Percentiles rank a stretch among this genome's conserved stretches.
Evolutionary conservation across 2,113 vertebrate species (phyloP).

Genomic region (Pituophis catenifer): DNA sequence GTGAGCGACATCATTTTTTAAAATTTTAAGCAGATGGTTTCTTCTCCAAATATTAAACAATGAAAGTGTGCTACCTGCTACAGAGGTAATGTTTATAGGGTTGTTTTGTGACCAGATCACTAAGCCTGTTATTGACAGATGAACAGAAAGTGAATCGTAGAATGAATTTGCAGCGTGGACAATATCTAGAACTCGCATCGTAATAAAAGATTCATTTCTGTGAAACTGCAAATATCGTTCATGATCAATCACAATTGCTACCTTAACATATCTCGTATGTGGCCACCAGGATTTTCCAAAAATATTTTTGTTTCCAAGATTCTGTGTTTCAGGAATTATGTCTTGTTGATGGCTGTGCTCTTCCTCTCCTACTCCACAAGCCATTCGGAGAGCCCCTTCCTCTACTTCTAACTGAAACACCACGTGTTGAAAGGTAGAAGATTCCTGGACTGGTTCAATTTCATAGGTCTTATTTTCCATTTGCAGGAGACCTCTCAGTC

Average conservation of each 20-base stretch:
- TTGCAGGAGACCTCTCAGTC: conserved; percentile 47
- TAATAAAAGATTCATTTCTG: conserved; percentile 16
- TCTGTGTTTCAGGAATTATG: not conserved
- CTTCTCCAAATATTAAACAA: not conserved
- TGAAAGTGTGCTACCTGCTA: rapidly evolving
- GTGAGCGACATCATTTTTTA: conserved; percentile 15
- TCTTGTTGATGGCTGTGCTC: not conserved
- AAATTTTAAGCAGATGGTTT: rapidly evolving
- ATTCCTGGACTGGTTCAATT: conserved; percentile 43
- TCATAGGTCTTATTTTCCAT: conserved; percentile 42
- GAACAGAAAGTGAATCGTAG: not conserved
- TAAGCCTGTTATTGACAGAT: not conserved
- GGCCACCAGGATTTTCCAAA: not conserved
- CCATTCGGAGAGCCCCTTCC: not conserved
- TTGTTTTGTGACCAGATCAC: conserved; percentile 14
- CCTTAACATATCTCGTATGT: not conserved
- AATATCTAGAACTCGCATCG: not conserved
- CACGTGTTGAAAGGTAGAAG: conserved; percentile 51
- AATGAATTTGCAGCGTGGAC: not conserved
- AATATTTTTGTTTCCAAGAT: not conserved
- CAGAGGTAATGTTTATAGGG: not conserved
- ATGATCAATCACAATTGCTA: not conserved
- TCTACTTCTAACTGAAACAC: conserved; percentile 30
- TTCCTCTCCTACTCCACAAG: conserved; percentile 2
- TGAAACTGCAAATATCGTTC: conserved; percentile 13